Conservation (phyloP, 1,140 invertebrate genomes). For the Parapsyche elsis region DNA sequence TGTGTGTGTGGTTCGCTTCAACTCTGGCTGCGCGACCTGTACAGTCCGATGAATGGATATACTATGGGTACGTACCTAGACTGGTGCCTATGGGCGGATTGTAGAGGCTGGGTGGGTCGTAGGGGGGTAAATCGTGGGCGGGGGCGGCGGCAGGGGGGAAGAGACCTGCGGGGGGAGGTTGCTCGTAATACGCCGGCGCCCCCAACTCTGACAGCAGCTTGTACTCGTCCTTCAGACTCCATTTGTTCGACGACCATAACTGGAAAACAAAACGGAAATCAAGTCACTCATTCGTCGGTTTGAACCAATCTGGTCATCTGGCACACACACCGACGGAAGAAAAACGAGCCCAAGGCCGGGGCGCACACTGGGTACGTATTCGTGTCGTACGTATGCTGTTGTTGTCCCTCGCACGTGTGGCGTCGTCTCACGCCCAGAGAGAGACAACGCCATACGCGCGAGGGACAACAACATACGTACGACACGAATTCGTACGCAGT, state of each 20-base stretch:
- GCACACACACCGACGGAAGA: background rate
- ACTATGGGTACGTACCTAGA: slow-evolving; percentile 74
- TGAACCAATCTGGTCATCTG: background rate
- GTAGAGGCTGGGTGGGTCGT: slow-evolving; percentile 72
- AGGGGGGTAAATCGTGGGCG: slow-evolving; percentile 50
- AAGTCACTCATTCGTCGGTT: background rate
- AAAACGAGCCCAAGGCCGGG: too few species aligned
- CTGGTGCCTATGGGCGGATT: slow-evolving; percentile 79
- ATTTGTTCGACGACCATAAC: slow-evolving; percentile 84
- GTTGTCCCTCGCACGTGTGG: too few species aligned
- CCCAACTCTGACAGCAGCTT: slow-evolving; percentile 85
- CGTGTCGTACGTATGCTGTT: too few species aligned
- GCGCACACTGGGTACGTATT: too few species aligned
- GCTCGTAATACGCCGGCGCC: slow-evolving; percentile 65
- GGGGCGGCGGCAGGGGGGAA: slow-evolving; percentile 46
- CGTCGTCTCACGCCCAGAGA: too few species aligned
- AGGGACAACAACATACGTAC: too few species aligned
- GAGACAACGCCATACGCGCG: too few species aligned
- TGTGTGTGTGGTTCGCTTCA: too few species aligned
- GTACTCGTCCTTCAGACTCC: slow-evolving; percentile 90
- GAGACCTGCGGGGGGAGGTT: slow-evolving; percentile 44
- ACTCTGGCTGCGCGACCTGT: too few species aligned
- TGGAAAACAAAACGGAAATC: slow-evolving; percentile 52
- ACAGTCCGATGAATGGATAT: background rate
- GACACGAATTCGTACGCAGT: background rate